phyloP scores from a whole-genome alignment of 2,888 invertebrate genomes.

The Drosophila kokeensis region DNA sequence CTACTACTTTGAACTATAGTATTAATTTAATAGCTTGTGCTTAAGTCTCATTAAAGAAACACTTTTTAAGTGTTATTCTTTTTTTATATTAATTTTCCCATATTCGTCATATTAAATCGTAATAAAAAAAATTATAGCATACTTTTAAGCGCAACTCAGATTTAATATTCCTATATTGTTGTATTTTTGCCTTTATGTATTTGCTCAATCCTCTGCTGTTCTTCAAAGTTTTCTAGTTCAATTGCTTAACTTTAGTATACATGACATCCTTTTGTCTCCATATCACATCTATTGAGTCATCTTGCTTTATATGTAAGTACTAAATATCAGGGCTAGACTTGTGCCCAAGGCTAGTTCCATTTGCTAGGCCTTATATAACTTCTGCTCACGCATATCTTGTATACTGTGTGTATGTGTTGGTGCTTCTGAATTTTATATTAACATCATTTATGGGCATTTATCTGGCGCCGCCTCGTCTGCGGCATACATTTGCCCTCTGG shows the following conservation, averaged over 20 bases:
- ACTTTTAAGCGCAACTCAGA: background rate
- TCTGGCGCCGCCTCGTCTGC: constrained; percentile 70
- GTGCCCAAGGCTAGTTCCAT: constrained; percentile 19
- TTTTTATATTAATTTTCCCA: background rate
- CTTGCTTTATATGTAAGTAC: background rate
- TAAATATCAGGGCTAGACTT: background rate
- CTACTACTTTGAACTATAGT: no score
- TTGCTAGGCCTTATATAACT: constrained; percentile 45
- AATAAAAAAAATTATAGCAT: background rate
- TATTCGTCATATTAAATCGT: background rate
- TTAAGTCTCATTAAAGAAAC: background rate
- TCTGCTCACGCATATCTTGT: constrained; percentile 34
- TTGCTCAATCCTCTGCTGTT: background rate
- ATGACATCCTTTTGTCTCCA: background rate
- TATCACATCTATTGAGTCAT: constrained; percentile 3
- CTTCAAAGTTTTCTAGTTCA: background rate
- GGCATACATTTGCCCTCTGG: constrained; percentile 60
- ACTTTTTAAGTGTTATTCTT: background rate
- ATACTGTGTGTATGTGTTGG: constrained; percentile 28
- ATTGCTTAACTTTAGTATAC: constrained; percentile 1
- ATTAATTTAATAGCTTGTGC: background rate
- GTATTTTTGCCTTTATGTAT: background rate
- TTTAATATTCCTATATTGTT: background rate
- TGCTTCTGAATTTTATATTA: constrained; percentile 57
- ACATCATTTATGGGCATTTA: constrained; percentile 68